A percentile compares a stretch with the other conserved stretches of the same genome.
These are phyloP conservation scores for Daboia siamensis DNA, from an alignment of 2,113 vertebrate genomes.

Conservation along the genomic window DNA sequence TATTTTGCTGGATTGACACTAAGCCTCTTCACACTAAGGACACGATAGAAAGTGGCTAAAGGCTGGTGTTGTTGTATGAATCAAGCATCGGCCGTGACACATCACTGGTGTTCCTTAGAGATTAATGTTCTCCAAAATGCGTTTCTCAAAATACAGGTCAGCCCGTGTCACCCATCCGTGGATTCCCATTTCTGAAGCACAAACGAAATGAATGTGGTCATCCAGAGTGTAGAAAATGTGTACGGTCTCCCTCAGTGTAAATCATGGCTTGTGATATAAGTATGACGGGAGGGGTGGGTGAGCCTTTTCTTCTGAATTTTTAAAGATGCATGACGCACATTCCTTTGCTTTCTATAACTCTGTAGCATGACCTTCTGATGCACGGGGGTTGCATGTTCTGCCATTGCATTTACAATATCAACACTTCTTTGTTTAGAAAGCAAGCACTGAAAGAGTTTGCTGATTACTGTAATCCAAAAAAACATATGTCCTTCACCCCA, in stretches of 20 bases:
- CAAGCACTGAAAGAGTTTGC: background rate
- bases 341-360: background rate
- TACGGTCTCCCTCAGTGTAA: background rate
- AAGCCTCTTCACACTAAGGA: background rate
- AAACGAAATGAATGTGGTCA: background rate
- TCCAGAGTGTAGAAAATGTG: background rate
- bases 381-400: background rate
- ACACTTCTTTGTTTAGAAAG: background rate
- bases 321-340: background rate
- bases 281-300: background rate
- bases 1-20: background rate
- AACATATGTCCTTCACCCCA: background rate
- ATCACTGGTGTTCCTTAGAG: background rate
- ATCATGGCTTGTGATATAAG: background rate
- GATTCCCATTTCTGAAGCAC: background rate
- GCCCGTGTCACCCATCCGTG: background rate
- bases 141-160: background rate
- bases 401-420: background rate
- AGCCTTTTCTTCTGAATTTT: background rate
- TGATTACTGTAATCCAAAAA: background rate
- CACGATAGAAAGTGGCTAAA: background rate
- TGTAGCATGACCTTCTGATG: background rate
- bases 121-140: background rate
- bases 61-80: too few relatives aligned
- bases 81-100: too few relatives aligned